phyloP scores from a whole-genome alignment of 2,113 vertebrate species.

The Myotis yumanensis region DNA sequence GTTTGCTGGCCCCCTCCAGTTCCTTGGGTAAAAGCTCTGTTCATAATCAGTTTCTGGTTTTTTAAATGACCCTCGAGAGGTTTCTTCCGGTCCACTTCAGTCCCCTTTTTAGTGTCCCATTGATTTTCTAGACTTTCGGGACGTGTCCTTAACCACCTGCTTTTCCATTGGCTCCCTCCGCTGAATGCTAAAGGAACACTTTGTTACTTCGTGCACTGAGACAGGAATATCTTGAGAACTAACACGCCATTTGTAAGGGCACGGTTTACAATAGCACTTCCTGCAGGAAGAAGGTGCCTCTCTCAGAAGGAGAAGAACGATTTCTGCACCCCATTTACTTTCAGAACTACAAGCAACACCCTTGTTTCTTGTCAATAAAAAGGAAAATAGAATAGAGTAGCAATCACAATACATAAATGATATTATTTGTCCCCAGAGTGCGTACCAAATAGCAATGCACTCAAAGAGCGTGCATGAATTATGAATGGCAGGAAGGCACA shows the following conservation, averaged over 20 bases:
- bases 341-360: conserved; percentile 76
- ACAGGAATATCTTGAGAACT: conserved; percentile 80
- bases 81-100: conserved; percentile 85
- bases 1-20: conserved; percentile 81
- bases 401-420: conserved; percentile 67
- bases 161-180: conserved; percentile 73
- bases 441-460: conserved; percentile 60
- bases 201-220: conserved; percentile 73
- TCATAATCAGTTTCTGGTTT: conserved; percentile 83
- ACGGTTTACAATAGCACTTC: conserved; percentile 81
- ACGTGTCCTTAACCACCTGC: conserved; percentile 78
- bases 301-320: conserved; percentile 71
- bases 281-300: conserved; percentile 74
- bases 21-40: conserved; percentile 80
- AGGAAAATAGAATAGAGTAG: conserved; percentile 65
- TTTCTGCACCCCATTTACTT: conserved; percentile 80
- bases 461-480: conserved; percentile 64
- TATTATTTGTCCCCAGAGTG: conserved; percentile 62
- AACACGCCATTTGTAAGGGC: conserved; percentile 78
- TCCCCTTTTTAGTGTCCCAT: conserved; percentile 82
- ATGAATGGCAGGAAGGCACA: conserved; percentile 60
- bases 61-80: conserved; percentile 83
- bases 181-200: conserved; percentile 80
- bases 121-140: conserved; percentile 85
- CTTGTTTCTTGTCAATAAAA: conserved; percentile 72